Conservation (phyloP, 2,888 invertebrate genomes). For the Boloria selene region DNA sequence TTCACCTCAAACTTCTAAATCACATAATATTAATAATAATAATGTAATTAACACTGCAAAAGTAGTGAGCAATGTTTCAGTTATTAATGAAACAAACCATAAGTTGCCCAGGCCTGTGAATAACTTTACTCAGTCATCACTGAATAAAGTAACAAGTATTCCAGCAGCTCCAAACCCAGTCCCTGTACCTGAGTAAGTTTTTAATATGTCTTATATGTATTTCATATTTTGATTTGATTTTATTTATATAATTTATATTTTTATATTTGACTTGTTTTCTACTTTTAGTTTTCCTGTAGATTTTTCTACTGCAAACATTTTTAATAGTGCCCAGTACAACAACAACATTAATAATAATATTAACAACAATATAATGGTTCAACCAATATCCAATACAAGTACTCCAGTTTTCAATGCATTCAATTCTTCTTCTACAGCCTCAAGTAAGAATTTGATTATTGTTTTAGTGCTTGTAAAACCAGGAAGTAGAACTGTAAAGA, state of each 20-base stretch:
- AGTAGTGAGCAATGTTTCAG: constrained; percentile 59
- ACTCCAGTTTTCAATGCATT: constrained; percentile 61
- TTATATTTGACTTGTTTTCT: constrained; percentile 9
- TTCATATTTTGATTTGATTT: background rate
- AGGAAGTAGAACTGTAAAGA: background rate
- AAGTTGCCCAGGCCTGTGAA: constrained; percentile 67
- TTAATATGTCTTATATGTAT: constrained; percentile 1
- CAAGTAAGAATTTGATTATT: constrained; percentile 55
- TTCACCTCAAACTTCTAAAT: constrained; percentile 60
- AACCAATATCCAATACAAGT: constrained; percentile 68
- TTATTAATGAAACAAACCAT: constrained; percentile 57
- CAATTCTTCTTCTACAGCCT: constrained; percentile 51
- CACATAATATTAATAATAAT: constrained; percentile 55
- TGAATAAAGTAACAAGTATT: constrained; percentile 47
- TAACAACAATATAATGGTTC: constrained; percentile 63
- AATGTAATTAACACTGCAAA: constrained; percentile 57
- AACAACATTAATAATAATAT: constrained; percentile 65
- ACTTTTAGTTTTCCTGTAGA: constrained; percentile 85
- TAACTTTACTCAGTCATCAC: constrained; percentile 56
- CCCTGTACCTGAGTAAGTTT: constrained; percentile 73
- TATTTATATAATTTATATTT: constrained; percentile 17
- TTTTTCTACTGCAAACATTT: constrained; percentile 87
- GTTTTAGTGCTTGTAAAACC: background rate
- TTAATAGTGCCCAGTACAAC: constrained; percentile 83
- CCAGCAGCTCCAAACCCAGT: constrained; percentile 44